Base-by-base conservation (phyloP, 2,888 invertebrate genomes). In the Perizoma affinitatum region DNA sequence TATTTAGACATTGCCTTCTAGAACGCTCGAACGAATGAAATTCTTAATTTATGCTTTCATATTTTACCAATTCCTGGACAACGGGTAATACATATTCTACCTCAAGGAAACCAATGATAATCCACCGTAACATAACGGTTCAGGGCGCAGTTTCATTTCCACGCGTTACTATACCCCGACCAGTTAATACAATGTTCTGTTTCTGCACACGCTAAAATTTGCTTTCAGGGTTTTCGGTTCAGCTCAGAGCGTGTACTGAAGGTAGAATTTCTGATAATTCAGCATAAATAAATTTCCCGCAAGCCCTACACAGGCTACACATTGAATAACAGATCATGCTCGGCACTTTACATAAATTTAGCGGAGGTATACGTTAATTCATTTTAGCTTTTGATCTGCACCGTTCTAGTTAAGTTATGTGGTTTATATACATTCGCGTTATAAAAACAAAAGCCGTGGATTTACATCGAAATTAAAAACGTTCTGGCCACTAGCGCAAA, bases 31-130 rank as follows among this genome's bases (percentile, higher is more conserved):
- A 76, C 75, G 82, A 85, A 85, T 83, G 80, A 80, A 84, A 84
- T 86, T 85, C 86, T 84, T 84, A 82, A 84, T 85, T 85, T 87
- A 82, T 84, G 78, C 78, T 78, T 79, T 83, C 85, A 86, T 85
- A 87, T 88, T 86, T 86, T 84, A 86, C 52, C 72, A 71, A 73
- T 74, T 68, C 73, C 81, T 75, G 72, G 77, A 82, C 76, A 71
- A 74, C 72, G 70, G 73, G 73, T 68, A 69, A 63, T n/a, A n/a
- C n/a, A n/a, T n/a, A n/a, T n/a, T n/a, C n/a, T 58, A 49, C 59
- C 56, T 55, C 46, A 60, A 61, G 65, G 67, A 40, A 54, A 69
- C 65, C 61, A 49, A 70, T 70, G 67, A 73, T 77, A 83, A 70
- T 62, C 65, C 64, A 68, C 79, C 77, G 69, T 83, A 77, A 65